Evolutionary conservation across 2,888 invertebrate genomes (phyloP), one percentile per base, ranked within the genome.

Genomic region (Eudemis profundana): DNA sequence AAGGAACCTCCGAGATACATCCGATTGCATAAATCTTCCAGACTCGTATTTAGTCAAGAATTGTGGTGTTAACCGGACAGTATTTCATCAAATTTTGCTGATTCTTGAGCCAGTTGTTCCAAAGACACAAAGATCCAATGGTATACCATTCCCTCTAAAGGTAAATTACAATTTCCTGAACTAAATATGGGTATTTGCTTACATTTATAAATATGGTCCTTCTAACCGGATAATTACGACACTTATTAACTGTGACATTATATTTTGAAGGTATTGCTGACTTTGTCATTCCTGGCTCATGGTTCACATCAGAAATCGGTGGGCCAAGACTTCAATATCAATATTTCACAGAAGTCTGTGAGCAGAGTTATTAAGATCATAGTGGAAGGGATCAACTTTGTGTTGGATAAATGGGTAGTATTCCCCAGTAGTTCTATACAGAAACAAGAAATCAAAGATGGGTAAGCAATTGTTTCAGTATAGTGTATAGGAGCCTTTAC

Each of bases 71-170:
- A 83, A 81, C 63, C 75, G 72, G 70, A 38, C 56, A 2, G 75
- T 85, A 33, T 85, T 83, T 54, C 81, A 83, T 68, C 77, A 80
- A 66, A 71, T 85, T 46, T 64, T 85, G 33, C 74, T 74, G 62
- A 80, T 84, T 72, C 64, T 85, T 42, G 83, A 84, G 68, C 83
- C 85, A 23, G 78, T 85, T 4, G 82, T 85, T 4, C 84, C 85
- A 0, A 82, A 79, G 67, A 83, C 81, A 19, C 83, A 83, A 59
- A 76, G 84, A 53, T 84, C 85, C 2, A 85, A 83, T 72, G 83
- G 85, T 23, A 85, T 85, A 69, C 85, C 85, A 40, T 84, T 85
- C 68, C 82, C 85, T 65, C 65, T 85, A 33, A 85, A 85, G 81
- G 85, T 84, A 70, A 66, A 10, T n/a, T 3, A 14, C 36, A n/a